Evolutionary conservation across 2,797 vertebrate species (phyloP).

Genomic region (Sus cebifrons): DNA sequence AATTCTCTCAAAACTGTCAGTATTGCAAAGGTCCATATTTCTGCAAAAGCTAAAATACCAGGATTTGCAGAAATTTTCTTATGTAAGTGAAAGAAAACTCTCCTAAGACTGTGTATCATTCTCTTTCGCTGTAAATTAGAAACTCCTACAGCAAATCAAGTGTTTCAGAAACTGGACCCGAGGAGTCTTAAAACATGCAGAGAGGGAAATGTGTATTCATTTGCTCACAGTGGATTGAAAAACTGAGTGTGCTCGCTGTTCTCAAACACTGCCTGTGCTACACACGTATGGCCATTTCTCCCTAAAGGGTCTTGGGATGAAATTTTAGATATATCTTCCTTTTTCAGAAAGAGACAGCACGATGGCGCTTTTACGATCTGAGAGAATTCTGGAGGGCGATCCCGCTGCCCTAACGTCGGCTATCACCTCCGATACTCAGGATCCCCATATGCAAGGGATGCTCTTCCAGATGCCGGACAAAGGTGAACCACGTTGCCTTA

Average conservation of each 20-base stretch:
- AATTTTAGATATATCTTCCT: neutral
- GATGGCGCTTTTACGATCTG: neutral
- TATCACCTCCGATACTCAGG: neutral
- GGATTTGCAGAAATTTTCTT: neutral
- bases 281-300: neutral
- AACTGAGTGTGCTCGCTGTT: neutral
- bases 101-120: neutral
- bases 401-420: neutral
- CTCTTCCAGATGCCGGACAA: neutral
- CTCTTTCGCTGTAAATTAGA: neutral
- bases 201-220: rapidly evolving
- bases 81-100: neutral
- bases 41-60: neutral
- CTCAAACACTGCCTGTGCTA: neutral
- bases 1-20: neutral
- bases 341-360: no score
- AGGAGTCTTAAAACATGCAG: neutral
- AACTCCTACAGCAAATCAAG: neutral
- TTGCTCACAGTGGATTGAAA: neutral
- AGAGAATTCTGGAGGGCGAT: neutral
- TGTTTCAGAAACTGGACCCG: neutral
- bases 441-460: no score
- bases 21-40: neutral
- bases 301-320: neutral
- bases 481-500: no score